Base-by-base conservation (phyloP, 1,140 invertebrate genomes). In the Heliconius eleuchia region DNA sequence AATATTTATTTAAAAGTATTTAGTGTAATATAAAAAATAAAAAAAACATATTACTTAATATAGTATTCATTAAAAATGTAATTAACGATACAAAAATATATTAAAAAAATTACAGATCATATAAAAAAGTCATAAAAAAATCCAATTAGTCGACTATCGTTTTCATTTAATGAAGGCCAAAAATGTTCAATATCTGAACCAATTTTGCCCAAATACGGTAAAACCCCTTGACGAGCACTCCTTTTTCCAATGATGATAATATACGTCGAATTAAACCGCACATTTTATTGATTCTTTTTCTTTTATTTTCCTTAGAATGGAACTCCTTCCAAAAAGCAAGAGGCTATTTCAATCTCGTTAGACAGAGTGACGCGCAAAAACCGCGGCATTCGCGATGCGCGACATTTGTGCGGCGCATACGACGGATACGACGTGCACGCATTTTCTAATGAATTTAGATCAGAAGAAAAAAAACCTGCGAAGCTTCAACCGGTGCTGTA, bases 401-500 rank as follows among this genome's bases (percentile, higher is more conserved):
- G 82, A 82, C 83, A 85, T 85, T 86, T 78, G 85, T 86, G 85
- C 13, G 55, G 60, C 84, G 86, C 86, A 80, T 86, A 82, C 89
- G 83, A 83, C 82, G 85, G 80, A 83, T 84, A 80, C 84, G 83
- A 85, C 83, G 85, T 87, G 87, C 79, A 82, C 87, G 84, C 81
- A 82, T 86, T 87, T 85, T 87, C 88, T 87, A 87, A 92, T 92
- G 91, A 91, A 93, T 90, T 91, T 89, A 92, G 89, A 90, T 88
- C 89, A 88, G 8, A 85, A 85, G 86, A 89, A 87, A 86, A 86
- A 76, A 85, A 87, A 85, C 83, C 86, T 82, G 87, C 84, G 85
- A 85, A 80, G 79, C 80, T 82, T 83, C 71, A 78, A 73, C 84
- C 80, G 81, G 80, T 78, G 74, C 84, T 83, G 83, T 77, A 83